Evolutionary conservation across 2,888 invertebrate genomes (phyloP).

Genomic region (Cephus runcator): DNA sequence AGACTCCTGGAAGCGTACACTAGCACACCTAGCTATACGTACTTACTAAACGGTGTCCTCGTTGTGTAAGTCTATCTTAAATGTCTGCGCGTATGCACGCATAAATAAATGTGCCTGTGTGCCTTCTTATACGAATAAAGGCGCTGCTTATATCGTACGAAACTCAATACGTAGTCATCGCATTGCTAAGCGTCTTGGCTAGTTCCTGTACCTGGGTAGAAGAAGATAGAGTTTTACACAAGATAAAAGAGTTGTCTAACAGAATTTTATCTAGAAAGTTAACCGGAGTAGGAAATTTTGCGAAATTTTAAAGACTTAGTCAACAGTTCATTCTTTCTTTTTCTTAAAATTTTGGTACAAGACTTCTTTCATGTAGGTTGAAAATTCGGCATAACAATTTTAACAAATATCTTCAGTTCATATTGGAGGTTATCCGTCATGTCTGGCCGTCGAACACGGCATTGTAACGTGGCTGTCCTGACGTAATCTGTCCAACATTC

Average conservation of each 20-base stretch:
- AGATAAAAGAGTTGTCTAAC: neutral
- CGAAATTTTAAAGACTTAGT: neutral
- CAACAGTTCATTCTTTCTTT: neutral
- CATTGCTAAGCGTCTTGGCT: neutral
- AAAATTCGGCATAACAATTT: neutral
- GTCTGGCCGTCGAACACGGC: neutral
- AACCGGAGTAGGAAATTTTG: neutral
- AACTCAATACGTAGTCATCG: neutral
- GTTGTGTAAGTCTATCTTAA: constrained; percentile 10
- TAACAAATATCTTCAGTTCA: neutral
- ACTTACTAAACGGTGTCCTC: constrained; percentile 50
- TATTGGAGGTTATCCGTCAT: neutral
- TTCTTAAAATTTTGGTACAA: neutral
- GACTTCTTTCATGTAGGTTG: neutral
- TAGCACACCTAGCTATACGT: constrained; percentile 37
- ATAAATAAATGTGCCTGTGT: constrained; percentile 10
- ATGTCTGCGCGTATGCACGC: constrained; percentile 1
- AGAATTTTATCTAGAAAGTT: too few relatives aligned
- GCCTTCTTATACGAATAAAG: neutral
- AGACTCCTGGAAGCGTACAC: constrained; percentile 46
- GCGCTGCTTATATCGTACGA: neutral
- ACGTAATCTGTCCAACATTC: neutral
- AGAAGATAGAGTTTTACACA: neutral
- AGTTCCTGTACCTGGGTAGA: neutral
- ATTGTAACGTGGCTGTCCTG: neutral